Base-by-base conservation (phyloP, 2,797 vertebrate species). In the Enteromius trimaculatus region DNA sequence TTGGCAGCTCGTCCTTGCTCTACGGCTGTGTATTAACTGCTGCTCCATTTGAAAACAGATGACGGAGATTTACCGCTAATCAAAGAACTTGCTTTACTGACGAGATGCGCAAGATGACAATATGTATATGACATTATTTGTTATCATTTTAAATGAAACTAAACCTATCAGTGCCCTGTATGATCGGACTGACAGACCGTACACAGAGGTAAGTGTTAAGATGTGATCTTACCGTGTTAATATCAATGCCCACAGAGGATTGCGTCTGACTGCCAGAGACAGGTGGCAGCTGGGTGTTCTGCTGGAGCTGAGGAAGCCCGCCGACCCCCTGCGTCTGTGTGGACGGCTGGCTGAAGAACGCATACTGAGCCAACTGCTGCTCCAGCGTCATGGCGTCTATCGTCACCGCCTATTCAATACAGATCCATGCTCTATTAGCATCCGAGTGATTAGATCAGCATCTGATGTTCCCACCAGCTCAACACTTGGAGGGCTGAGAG, bases 311-410 rank as follows among this genome's bases (percentile, higher is more conserved):
- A 0, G 92, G 87, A 51, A 94, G 86, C 17, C 0, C 95, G 92
- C 91, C 95, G 94, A 0, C 94, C 91, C 88, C 96, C 88, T 85
- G 88, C 90, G 70, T 94, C 91, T 9, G 93, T 93, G 83, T 90
- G 75, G 96, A 95, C 62, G 93, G 92, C 88, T 95, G 95, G 89
- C 94, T 96, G 91, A 99, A 98, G 90, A 99, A 96, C 0, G 97
- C 94, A 6, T 96, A 99, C 29, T 97, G 97, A 44, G 98, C 92
- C 76, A 99, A 96, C 93, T 98, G 97, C 92, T 98, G 98, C 89
- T 99, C 98, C 93, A 99, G 93, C 76, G 95, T 96, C 90, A 99
- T 86, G 0, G 95, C 92, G 0, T 99, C 97, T 91, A 97, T 96
- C 6, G 96, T 91, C 90, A 97, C 85, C 0, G 94, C 94, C 97